These are phyloP conservation scores for Eulemur coronatus DNA, from an alignment of 2,797 vertebrate genomes.

Conservation along the genomic window DNA sequence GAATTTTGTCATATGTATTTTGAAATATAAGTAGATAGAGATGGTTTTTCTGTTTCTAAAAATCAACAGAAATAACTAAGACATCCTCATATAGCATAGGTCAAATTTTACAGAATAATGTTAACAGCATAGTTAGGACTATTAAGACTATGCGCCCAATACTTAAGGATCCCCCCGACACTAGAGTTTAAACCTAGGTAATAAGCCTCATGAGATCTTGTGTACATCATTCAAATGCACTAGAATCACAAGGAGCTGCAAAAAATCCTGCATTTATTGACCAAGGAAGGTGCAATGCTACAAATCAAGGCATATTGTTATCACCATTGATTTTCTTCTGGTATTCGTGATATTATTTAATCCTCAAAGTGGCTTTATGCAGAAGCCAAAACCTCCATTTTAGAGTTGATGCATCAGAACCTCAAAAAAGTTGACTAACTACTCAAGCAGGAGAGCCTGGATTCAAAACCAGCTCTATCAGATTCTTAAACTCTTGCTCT, in stretches of 20 bases:
- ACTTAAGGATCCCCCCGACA: not conserved
- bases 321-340: not conserved
- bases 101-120: not conserved
- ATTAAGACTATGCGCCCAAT: not conserved
- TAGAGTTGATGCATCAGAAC: not conserved
- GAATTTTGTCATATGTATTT: not conserved
- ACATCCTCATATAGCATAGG: not conserved
- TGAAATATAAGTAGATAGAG: not conserved
- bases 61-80: not conserved
- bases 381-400: not conserved
- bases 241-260: not conserved
- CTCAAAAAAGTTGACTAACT: not conserved
- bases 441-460: not conserved
- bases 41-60: not conserved
- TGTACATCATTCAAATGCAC: not conserved
- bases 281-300: not conserved
- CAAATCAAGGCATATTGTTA: not conserved
- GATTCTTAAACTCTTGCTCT: not conserved
- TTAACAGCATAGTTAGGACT: not conserved
- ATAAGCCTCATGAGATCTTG: not conserved
- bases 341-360: not conserved
- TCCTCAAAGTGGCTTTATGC: not conserved
- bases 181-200: not conserved
- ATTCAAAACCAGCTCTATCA: not conserved
- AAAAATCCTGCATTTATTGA: not conserved